Conservation (phyloP, 2,888 invertebrate species). For the Stenodema calcarata region DNA sequence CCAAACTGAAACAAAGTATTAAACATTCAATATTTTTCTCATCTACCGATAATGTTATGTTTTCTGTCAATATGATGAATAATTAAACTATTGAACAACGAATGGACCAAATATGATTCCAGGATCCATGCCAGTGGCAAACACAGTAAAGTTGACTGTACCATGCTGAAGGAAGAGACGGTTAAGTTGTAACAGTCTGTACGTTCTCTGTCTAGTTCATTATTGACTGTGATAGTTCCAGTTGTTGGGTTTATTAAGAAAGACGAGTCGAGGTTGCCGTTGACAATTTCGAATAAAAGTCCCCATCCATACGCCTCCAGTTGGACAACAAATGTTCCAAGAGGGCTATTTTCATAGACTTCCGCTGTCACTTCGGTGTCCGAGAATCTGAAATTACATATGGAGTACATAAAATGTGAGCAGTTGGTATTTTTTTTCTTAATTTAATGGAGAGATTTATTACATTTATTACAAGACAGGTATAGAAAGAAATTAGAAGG, state of each 20-base stretch:
- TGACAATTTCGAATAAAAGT: slow-evolving; percentile 77
- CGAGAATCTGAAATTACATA: slow-evolving; percentile 59
- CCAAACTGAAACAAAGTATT: slow-evolving; percentile 64
- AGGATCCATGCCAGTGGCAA: too few relatives aligned
- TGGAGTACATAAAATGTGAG: too few relatives aligned
- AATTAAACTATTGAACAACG: too few relatives aligned
- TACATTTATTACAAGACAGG: too few relatives aligned
- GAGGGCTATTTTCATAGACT: slow-evolving; percentile 82
- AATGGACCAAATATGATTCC: too few relatives aligned
- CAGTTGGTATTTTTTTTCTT: too few relatives aligned
- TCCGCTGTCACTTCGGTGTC: slow-evolving; percentile 66
- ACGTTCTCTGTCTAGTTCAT: slow-evolving; percentile 81
- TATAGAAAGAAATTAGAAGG: too few relatives aligned
- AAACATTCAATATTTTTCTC: neutral
- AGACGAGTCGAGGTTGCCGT: slow-evolving; percentile 72
- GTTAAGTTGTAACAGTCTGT: slow-evolving; percentile 80
- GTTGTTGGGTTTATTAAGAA: slow-evolving; percentile 87
- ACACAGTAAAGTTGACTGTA: slow-evolving; percentile 63
- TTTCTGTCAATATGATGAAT: too few relatives aligned
- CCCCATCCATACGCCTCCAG: slow-evolving; percentile 81
- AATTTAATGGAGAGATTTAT: too few relatives aligned
- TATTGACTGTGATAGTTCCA: slow-evolving; percentile 80
- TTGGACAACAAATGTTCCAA: slow-evolving; percentile 79
- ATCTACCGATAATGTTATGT: too few relatives aligned
- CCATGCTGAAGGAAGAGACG: slow-evolving; percentile 84